Conservation (phyloP, 2,888 invertebrate species). For the Pammene aurita region DNA sequence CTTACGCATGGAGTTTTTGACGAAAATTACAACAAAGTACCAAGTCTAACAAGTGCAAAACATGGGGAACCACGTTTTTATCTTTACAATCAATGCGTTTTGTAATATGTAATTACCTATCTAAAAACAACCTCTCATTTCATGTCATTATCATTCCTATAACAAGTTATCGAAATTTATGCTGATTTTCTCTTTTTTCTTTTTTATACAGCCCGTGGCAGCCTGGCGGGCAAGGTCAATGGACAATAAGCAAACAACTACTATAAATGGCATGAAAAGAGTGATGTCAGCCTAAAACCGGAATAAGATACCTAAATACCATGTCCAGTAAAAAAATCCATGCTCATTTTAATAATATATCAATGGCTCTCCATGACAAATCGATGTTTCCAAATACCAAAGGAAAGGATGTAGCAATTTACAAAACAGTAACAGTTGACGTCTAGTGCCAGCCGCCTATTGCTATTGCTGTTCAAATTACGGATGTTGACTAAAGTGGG, state of each 20-base stretch:
- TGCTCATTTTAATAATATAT: conserved; percentile 16
- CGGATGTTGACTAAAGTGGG: conserved; percentile 7
- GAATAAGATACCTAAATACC: conserved; percentile 1
- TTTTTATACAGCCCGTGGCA: neutral
- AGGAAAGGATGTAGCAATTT: conserved; percentile 35
- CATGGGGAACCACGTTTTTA: too few species aligned
- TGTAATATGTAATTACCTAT: conserved; percentile 5
- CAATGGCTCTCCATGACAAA: conserved; percentile 20
- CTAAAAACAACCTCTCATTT: neutral
- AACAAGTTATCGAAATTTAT: conserved; percentile 7
- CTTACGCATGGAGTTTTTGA: too few species aligned
- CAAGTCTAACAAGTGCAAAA: too few species aligned
- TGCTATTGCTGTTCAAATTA: conserved; percentile 5
- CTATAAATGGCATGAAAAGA: conserved; percentile 16
- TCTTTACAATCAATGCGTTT: conserved; percentile 1
- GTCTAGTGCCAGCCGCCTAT: neutral
- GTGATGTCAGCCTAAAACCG: conserved; percentile 22
- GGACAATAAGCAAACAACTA: conserved; percentile 18
- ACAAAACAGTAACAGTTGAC: conserved; percentile 32
- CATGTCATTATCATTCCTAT: conserved; percentile 8
- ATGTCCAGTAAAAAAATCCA: neutral
- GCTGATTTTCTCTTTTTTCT: conserved; percentile 5
- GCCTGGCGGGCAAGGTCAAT: conserved; percentile 14
- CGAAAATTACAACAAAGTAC: too few species aligned
- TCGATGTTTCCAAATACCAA: conserved; percentile 36